A percentile compares a stretch with the other conserved stretches of the same genome.
phyloP scores from a whole-genome alignment of 1,140 invertebrate genomes.

The Zaprionus tsacasi region DNA sequence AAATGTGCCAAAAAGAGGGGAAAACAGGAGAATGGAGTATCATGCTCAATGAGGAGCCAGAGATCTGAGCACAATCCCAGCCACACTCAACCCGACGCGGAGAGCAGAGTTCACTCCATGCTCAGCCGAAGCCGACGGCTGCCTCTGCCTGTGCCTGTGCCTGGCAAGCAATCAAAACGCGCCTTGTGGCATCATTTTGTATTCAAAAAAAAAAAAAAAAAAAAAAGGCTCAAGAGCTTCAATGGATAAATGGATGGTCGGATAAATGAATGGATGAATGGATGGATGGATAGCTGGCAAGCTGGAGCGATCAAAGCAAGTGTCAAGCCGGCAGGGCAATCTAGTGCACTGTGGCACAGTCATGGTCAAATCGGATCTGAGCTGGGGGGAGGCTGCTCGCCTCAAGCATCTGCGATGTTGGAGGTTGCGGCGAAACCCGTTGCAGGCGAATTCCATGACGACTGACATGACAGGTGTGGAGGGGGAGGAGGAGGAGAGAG shows the following conservation, averaged over 20 bases:
- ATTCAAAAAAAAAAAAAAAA: too few species aligned
- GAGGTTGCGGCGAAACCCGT: too few species aligned
- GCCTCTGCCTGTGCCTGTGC: background rate
- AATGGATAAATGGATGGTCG: conserved; percentile 26
- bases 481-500: too few species aligned
- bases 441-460: background rate
- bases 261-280: background rate
- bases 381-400: background rate
- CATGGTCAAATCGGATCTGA: background rate
- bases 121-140: background rate
- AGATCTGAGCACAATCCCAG: too few species aligned
- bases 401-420: conserved; percentile 14
- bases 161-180: conserved; percentile 54
- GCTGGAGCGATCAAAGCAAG: conserved; percentile 39
- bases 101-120: background rate
- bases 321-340: conserved; percentile 1
- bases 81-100: background rate
- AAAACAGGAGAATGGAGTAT: background rate
- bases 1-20: background rate
- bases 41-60: background rate
- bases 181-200: conserved; percentile 35
- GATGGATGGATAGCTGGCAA: conserved; percentile 4
- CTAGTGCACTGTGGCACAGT: background rate
- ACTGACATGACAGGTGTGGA: background rate
- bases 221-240: conserved; percentile 50